phyloP scores from a whole-genome alignment of 2,113 vertebrate genomes.

The Crotophaga sulcirostris region DNA sequence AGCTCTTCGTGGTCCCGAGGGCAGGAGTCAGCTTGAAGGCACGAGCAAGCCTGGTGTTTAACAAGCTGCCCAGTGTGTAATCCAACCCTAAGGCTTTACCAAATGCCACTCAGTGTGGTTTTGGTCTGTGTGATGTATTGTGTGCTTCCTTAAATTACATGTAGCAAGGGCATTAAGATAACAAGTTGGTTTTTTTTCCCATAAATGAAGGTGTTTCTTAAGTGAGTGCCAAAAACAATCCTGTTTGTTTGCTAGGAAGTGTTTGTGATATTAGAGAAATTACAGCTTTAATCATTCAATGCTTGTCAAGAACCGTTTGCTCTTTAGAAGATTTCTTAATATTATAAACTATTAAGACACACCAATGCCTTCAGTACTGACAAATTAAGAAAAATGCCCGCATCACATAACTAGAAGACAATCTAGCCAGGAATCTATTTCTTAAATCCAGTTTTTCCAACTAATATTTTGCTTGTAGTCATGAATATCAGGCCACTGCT shows the following conservation, averaged over 20 bases:
- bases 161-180: neutral
- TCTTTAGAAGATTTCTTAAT: neutral
- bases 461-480: neutral
- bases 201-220: slow-evolving; percentile 28
- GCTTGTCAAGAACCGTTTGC: neutral
- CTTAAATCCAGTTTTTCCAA: neutral
- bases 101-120: rapidly evolving
- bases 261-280: slow-evolving; percentile 9
- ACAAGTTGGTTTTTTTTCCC: neutral
- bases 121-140: neutral
- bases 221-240: neutral
- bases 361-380: neutral
- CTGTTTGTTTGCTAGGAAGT: slow-evolving; percentile 24
- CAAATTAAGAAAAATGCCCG: neutral
- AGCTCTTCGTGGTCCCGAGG: rapidly evolving
- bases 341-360: neutral
- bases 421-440: neutral
- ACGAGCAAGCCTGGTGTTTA: neutral
- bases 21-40: neutral
- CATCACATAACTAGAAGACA: rapidly evolving
- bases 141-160: neutral
- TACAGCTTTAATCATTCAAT: neutral
- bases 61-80: neutral
- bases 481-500: neutral
- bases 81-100: neutral